Base-by-base conservation (phyloP, 1,140 invertebrate genomes). In the Bombus terrestris region DNA sequence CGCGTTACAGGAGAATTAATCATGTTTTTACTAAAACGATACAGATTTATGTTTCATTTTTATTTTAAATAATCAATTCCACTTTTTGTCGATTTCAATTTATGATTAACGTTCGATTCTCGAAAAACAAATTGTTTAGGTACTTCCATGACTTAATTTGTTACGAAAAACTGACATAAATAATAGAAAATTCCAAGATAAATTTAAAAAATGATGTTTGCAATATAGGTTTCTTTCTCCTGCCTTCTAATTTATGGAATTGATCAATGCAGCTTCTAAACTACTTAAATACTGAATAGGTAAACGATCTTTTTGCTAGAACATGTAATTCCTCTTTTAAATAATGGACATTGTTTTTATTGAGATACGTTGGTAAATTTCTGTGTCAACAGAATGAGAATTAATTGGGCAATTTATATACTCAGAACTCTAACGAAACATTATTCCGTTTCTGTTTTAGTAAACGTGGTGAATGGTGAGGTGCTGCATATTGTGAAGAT, bases 381-480 rank as follows among this genome's bases (percentile, higher is more conserved):
- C 39, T 15, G 25, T 62, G 25, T 62, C 28, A 28, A 6, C 47
- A 53, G 6, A 53, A n/a, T 28, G 10, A 12, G 5, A 72, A 41
- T 72, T 72, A 72, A 72, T 41, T 72, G 35, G 1, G 41, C 28
- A 28, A 43, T n/a, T 41, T n/a, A 43, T 41, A n/a, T n/a, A 9
- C 28, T 28, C 5, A 12, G 2, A 35, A 32, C 2, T 43, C 37
- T 81, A 57, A 74, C 37, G 28, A 28, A 39, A 13, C 22, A 25
- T 35, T 32, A 28, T 57, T 74, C 41, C 13, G 35, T 90, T 86
- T 88, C 41, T 92, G 75, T 93, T 96, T 95, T 96, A 98, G 98
- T 98, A 32, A 98, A 98, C 92, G 97, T 98, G 25, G 97, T 98
- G 18, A 97, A 98, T 92, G 98, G 98, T 12, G 98, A 98, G 93